phyloP scores from a whole-genome alignment of 2,888 invertebrate genomes.

The Apomyelois bistriatella region DNA sequence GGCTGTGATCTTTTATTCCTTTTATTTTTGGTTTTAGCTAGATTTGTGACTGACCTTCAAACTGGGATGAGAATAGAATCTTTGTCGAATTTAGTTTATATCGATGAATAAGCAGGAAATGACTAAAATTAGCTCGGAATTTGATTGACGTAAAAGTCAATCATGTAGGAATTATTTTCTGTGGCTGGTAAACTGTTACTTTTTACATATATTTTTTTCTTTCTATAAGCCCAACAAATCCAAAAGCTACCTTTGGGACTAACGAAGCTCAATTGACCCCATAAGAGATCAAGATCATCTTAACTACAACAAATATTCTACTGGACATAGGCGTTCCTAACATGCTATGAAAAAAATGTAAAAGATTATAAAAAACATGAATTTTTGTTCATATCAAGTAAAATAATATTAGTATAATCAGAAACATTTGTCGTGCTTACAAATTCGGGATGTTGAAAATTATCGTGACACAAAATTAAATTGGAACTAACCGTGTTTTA shows the following conservation, averaged over 20 bases:
- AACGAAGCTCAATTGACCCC: too few species aligned
- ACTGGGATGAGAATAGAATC: neutral
- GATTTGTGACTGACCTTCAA: constrained; percentile 1
- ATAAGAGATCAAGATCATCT: too few species aligned
- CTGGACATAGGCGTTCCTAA: too few species aligned
- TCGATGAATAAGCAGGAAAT: neutral
- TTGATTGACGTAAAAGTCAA: neutral
- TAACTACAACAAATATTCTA: too few species aligned
- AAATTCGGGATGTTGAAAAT: neutral
- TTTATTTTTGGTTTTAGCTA: neutral
- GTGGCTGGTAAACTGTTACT: too few species aligned
- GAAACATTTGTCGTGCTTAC: neutral
- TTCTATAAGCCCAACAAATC: too few species aligned
- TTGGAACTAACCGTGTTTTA: constrained; percentile 1
- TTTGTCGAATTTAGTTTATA: neutral
- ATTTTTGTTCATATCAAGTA: too few species aligned
- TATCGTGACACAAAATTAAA: neutral
- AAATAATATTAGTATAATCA: neutral
- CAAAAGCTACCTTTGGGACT: too few species aligned
- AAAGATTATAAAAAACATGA: too few species aligned
- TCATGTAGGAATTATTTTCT: too few species aligned
- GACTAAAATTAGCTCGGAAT: neutral
- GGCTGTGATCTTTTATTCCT: neutral
- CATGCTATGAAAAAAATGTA: too few species aligned
- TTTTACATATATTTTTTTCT: too few species aligned